Percentiles rank a stretch among this genome's conserved stretches.
phyloP scores from a whole-genome alignment of 1,140 invertebrate species.

The Drosophila ogumai region DNA sequence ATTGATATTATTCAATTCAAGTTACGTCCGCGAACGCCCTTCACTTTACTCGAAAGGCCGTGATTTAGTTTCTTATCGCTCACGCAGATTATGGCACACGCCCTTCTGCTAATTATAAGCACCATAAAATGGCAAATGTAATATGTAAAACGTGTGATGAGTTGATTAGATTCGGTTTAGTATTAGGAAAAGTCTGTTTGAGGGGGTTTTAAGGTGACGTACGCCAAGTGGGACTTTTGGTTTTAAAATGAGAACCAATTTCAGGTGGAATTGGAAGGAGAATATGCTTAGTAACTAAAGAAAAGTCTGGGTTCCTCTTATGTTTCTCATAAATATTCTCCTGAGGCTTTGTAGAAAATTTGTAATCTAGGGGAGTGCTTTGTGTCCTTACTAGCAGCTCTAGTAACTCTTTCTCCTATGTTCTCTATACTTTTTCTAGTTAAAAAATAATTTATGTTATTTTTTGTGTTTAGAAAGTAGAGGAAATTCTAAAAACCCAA shows the following conservation, averaged over 20 bases:
- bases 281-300: no score
- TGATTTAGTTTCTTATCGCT: slow-evolving; percentile 28
- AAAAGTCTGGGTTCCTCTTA: no score
- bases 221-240: not conserved
- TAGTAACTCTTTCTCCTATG: no score
- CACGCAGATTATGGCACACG: slow-evolving; percentile 9
- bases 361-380: no score
- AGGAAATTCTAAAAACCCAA: not conserved
- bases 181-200: not conserved
- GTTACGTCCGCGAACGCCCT: slow-evolving; percentile 15
- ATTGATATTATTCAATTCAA: slow-evolving; percentile 25
- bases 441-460: no score
- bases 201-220: not conserved
- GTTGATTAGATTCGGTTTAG: not conserved
- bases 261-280: no score
- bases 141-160: not conserved
- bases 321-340: no score
- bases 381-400: no score
- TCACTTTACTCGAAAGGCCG: slow-evolving; percentile 17
- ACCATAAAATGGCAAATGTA: slow-evolving; percentile 12
- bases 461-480: no score
- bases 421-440: no score
- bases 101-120: slow-evolving; percentile 7
- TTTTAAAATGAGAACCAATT: not conserved
- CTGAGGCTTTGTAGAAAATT: no score